Evolutionary conservation across 2,113 vertebrate species (phyloP).

Genomic region (Mus musculus): GRCm39 chr5:36022001-36022500

Average conservation of each 20-base stretch:
- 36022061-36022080: accelerated
- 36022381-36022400: not conserved
- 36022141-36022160: not conserved
- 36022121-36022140: accelerated
- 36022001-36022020: not conserved
- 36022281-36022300: not conserved
- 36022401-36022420: not conserved
- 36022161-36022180: not conserved
- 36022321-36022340: not conserved
- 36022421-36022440: not conserved
- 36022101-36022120: accelerated
- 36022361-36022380: not conserved
- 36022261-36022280: not conserved
- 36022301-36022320: too few species aligned
- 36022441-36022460: not conserved
- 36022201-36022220: not conserved
- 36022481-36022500: not conserved
- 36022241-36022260: not conserved
- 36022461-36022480: not conserved
- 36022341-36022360: not conserved
- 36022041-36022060: not conserved
- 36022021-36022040: not conserved
- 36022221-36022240: not conserved
- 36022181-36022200: not conserved
- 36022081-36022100: accelerated